Base-by-base conservation (phyloP, 2,113 vertebrate genomes). In the Psettodes erumei region DNA sequence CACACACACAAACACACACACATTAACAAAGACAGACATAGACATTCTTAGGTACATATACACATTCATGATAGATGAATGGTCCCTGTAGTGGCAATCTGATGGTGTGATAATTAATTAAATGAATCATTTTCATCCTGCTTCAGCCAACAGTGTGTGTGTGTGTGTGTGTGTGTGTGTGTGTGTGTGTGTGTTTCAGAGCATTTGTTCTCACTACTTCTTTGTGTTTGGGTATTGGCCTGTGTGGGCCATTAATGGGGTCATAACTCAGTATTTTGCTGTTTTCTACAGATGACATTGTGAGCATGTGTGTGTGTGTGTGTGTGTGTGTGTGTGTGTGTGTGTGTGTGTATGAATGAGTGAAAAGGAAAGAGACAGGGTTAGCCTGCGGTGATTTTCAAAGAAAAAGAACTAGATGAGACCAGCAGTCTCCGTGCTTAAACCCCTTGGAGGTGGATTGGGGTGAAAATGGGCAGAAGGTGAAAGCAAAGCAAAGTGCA, bases 61-160 rank as follows among this genome's bases (percentile, higher is more conserved):
- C 61, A 67, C 45, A 71, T 33, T 15, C 27, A 72, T 65, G 64
- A 54, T 71, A 86, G 84, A 77, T 55, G 42, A 79, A 54, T 64
- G 64, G 64, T 16, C 42, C 60, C 66, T 6, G 4, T 27, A 65
- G 62, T 62, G 63, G 65, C n/a, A 59, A 63, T 67, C 60, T 82
- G 72, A 84, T 84, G 75, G 68, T 50, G 54, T 28, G 79, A 71
- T 86, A 80, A 89, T 86, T 79, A 86, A 79, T 79, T 63, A 72
- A 56, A 74, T 48, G 56, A 80, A 86, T 79, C 68, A 65, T 84
- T 84, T 82, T 60, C 51, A 59, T 56, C 40, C 51, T 60, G 54
- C 5, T 9, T 75, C 75, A 72, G 66, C 50, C 53, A 67, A 54
- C 28, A 19, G 0, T 56, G 21, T 64, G 1, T 71, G 40, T 79